A percentile compares a stretch with the other conserved stretches of the same genome.
phyloP scores from a whole-genome alignment of 2,888 invertebrate genomes.

The Cynaeus angustus region DNA sequence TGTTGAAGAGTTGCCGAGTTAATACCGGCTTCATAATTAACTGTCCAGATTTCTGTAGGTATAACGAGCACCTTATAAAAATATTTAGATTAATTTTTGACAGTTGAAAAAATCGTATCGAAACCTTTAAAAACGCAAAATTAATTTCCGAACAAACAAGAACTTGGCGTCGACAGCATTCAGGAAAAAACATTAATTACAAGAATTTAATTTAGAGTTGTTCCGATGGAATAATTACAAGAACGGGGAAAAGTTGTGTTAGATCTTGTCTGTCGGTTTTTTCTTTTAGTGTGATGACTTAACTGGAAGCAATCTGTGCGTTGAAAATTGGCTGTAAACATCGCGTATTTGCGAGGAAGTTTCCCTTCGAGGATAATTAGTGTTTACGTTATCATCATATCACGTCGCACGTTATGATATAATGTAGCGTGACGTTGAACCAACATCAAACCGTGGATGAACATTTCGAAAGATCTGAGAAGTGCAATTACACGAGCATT shows the following conservation, averaged over 20 bases:
- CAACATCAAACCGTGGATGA: conserved; percentile 16
- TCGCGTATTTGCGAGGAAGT: conserved; percentile 28
- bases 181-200: conserved; percentile 27
- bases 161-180: neutral
- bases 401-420: conserved; percentile 34
- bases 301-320: conserved; percentile 4
- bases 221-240: conserved; percentile 11
- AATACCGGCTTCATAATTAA: conserved; percentile 30
- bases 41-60: conserved; percentile 23
- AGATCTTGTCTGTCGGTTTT: neutral
- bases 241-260: neutral
- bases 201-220: conserved; percentile 26
- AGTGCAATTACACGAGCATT: too few relatives aligned
- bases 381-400: conserved; percentile 37
- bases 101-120: conserved; percentile 22
- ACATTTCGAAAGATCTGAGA: conserved; percentile 5
- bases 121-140: conserved; percentile 20
- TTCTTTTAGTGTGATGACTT: neutral
- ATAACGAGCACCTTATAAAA: conserved; percentile 31
- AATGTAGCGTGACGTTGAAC: conserved; percentile 3
- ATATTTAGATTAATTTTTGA: conserved; percentile 35
- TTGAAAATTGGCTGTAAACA: conserved; percentile 33
- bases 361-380: conserved; percentile 27
- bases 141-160: conserved; percentile 22
- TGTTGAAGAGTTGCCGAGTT: conserved; percentile 26